A percentile compares a stretch with the other conserved stretches of the same genome.
Conservation (phyloP, 2,888 invertebrate genomes). For the Caenorhabditis imperialis region DNA sequence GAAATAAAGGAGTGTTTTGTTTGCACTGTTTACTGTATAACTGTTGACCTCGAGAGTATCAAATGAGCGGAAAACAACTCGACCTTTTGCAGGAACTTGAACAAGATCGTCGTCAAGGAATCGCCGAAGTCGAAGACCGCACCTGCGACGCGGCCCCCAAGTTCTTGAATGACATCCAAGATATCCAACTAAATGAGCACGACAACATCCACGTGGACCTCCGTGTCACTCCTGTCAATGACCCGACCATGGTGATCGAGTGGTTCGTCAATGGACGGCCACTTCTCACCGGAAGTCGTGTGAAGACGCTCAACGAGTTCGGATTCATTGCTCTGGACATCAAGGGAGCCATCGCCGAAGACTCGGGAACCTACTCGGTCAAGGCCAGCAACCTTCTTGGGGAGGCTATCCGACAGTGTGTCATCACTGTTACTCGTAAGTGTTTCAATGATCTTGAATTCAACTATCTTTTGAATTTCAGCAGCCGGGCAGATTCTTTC, state of each 20-base stretch:
- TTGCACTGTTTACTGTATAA: conserved; percentile 82
- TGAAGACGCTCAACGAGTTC: conserved; percentile 83
- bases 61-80: background rate
- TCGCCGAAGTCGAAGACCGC: conserved; percentile 66
- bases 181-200: conserved; percentile 72
- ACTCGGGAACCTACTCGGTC: conserved; percentile 93
- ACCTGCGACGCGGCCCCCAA: conserved; percentile 75
- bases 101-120: conserved; percentile 73
- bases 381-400: conserved; percentile 69
- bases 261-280: conserved; percentile 97
- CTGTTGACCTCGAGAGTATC: conserved; percentile 4
- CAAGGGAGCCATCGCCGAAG: conserved; percentile 86
- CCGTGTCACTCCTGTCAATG: conserved; percentile 89
- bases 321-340: conserved; percentile 84
- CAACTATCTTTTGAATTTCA: conserved; percentile 28
- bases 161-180: conserved; percentile 73
- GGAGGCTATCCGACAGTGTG: conserved; percentile 70
- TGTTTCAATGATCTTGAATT: background rate
- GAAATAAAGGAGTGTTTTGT: conserved; percentile 18
- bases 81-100: conserved; percentile 85
- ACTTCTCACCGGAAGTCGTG: conserved; percentile 82
- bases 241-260: conserved; percentile 97
- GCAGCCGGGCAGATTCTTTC: conserved; percentile 71
- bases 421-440: conserved; percentile 68
- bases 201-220: conserved; percentile 75